A percentile compares a stretch with the other conserved stretches of the same genome.
Conservation (phyloP, 2,888 invertebrate species). For the Drosophila conformis region DNA sequence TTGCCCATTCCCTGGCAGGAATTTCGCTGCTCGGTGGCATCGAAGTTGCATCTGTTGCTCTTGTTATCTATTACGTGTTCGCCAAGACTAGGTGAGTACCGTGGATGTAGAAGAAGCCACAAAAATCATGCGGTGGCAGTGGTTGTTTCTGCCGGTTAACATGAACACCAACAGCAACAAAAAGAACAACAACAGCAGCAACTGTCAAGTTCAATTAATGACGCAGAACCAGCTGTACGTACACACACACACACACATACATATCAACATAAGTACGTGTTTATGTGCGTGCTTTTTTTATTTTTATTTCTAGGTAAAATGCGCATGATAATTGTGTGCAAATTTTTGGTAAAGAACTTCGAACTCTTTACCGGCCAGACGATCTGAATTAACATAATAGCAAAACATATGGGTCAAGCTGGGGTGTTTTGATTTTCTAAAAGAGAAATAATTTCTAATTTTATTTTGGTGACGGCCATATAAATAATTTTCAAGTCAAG, state of each 20-base stretch:
- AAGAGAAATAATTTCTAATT: neutral
- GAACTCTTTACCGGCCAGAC: neutral
- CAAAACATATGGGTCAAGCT: neutral
- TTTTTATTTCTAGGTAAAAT: neutral
- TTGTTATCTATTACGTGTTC: slow-evolving; percentile 83
- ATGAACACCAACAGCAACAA: slow-evolving; percentile 14
- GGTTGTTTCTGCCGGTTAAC: slow-evolving; percentile 31
- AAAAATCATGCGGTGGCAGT: slow-evolving; percentile 47
- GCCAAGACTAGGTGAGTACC: slow-evolving; percentile 83
- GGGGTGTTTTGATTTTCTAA: neutral
- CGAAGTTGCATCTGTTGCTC: slow-evolving; percentile 82
- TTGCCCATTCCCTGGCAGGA: slow-evolving; percentile 80
- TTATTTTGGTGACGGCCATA: neutral
- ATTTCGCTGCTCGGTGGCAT: slow-evolving; percentile 83
- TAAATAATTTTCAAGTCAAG: neutral
- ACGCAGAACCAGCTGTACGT: slow-evolving; percentile 27
- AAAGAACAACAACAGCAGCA: slow-evolving; percentile 19
- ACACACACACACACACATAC: neutral
- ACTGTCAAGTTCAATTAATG: slow-evolving; percentile 63
- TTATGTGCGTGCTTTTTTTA: neutral
- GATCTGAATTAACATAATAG: neutral
- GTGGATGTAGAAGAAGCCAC: slow-evolving; percentile 51
- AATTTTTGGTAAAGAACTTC: neutral
- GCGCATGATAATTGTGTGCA: neutral
- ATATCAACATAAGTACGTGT: slow-evolving; percentile 1